Evolutionary conservation across 2,888 invertebrate species (phyloP).

Genomic region (Aproaerema taeniolella): DNA sequence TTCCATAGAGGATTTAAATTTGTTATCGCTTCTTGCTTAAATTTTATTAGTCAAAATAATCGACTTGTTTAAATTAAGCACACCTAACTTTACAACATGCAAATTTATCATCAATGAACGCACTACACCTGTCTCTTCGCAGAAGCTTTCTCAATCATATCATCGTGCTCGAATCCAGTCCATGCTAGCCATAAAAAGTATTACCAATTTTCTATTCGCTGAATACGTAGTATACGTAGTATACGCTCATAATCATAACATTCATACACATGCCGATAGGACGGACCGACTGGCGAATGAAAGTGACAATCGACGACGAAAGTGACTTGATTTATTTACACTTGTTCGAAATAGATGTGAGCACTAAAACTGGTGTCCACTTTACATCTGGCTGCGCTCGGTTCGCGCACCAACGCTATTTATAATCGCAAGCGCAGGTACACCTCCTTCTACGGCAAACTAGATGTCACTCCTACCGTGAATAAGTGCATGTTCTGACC

Average conservation of each 20-base stretch:
- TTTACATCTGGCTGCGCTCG: constrained; percentile 54
- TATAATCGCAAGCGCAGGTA: constrained; percentile 61
- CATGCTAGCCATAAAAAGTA: constrained; percentile 1
- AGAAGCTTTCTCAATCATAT: constrained; percentile 7
- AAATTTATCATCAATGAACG: neutral
- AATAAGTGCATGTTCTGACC: constrained; percentile 50
- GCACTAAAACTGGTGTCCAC: constrained; percentile 70
- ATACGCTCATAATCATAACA: constrained; percentile 12
- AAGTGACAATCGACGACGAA: constrained; percentile 67
- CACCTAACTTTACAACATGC: no score
- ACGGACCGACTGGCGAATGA: constrained; percentile 49
- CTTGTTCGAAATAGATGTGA: constrained; percentile 66
- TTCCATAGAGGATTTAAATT: no score
- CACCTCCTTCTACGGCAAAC: constrained; percentile 65
- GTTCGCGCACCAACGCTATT: constrained; percentile 43
- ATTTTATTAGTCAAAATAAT: no score
- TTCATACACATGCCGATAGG: constrained; percentile 28
- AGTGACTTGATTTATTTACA: constrained; percentile 72
- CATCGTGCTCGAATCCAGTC: constrained; percentile 2
- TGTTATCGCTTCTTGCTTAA: no score
- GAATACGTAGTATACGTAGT: no score
- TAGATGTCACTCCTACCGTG: constrained; percentile 46
- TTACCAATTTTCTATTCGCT: constrained; percentile 3
- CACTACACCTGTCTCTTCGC: constrained; percentile 1
- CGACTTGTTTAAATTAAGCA: no score